Base-by-base conservation (phyloP, 2,888 invertebrate species). In the Stratiomys singularior region DNA sequence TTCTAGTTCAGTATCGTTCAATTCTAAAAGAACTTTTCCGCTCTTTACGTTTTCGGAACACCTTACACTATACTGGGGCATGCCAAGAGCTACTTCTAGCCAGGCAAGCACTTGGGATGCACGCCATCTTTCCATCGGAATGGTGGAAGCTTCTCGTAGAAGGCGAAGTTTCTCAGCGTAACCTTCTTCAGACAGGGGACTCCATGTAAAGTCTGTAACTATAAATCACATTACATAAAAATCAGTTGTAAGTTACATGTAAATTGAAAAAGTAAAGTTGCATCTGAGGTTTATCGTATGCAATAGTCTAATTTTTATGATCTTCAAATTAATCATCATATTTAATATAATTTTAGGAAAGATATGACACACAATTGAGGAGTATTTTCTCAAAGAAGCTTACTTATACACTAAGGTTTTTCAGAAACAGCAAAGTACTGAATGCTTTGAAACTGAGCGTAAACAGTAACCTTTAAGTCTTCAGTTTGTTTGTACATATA, bases 31-130 rank as follows among this genome's bases (percentile, higher is more conserved):
- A 83, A 97, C 97, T 92, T 96, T 97, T 83, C 97, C 97, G 85
- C 96, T 97, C 87, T 97, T 97, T 80, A 98, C 94, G 86, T 97
- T 97, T 85, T 97, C 96, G 23, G 96, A 95, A 83, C 97, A 96
- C 64, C 94, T 90, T 25, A 93, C 91, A 1, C 96, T 96, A 83
- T 97, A 97, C 84, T 96, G 96, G 0, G 96, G 96, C 97, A 98
- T 97, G 76, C 96, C 96, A 5, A 98, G 90, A 0, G 96, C 95
- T 37, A 97, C 93, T 87, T 97, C 97, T 72, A 98, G 89, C 97
- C 97, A 98, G 1, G 97, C 96, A 56, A 97, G 90, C 76, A 98
- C 96, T 79, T 96, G 96, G 0, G 96, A 94, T 15, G 97, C 96
- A 78, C 96, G 91, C 97, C 97, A 98, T 83, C 95, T 89, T 79